Conservation (phyloP, 1,140 invertebrate species). For the Thaumetopoea pityocampa region DNA sequence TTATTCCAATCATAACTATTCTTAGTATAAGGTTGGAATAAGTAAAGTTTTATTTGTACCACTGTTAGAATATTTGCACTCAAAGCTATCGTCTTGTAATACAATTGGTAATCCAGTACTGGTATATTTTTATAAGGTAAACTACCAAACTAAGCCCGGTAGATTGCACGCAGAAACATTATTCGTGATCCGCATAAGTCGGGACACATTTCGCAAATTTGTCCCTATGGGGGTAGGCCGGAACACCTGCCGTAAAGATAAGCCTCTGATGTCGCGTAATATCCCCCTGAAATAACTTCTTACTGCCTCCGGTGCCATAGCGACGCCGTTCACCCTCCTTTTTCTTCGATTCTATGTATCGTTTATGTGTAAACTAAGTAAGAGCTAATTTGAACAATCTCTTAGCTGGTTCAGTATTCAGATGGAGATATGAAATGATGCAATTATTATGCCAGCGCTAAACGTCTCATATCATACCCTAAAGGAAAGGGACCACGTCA, state of each 20-base stretch:
- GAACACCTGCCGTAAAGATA: conserved; percentile 74
- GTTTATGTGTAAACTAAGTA: conserved; percentile 31
- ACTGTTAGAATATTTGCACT: too few species aligned
- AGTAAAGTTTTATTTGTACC: too few species aligned
- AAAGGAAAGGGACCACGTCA: too few species aligned
- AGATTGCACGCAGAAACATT: conserved; percentile 14
- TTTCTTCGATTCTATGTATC: conserved; percentile 37
- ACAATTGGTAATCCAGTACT: too few species aligned
- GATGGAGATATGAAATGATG: too few species aligned
- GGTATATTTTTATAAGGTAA: too few species aligned
- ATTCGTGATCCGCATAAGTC: conserved; percentile 63
- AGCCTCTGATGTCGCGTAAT: conserved; percentile 68
- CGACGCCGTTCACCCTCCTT: conserved; percentile 45
- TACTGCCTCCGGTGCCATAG: conserved; percentile 68
- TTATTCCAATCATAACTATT: too few species aligned
- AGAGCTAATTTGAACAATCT: conserved; percentile 14
- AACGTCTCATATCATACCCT: too few species aligned
- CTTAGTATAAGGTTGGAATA: too few species aligned
- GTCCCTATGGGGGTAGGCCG: conserved; percentile 43
- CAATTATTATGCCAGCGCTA: too few species aligned
- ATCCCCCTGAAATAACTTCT: conserved; percentile 74
- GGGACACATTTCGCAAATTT: conserved; percentile 68
- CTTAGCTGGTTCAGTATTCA: too few species aligned
- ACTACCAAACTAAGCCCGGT: conserved; percentile 8
- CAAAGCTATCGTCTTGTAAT: too few species aligned